Percentiles rank a stretch among this genome's conserved stretches.
These are phyloP conservation scores for Pagetopsis macropterus DNA, from an alignment of 2,797 vertebrate species.

Conservation along the genomic window DNA sequence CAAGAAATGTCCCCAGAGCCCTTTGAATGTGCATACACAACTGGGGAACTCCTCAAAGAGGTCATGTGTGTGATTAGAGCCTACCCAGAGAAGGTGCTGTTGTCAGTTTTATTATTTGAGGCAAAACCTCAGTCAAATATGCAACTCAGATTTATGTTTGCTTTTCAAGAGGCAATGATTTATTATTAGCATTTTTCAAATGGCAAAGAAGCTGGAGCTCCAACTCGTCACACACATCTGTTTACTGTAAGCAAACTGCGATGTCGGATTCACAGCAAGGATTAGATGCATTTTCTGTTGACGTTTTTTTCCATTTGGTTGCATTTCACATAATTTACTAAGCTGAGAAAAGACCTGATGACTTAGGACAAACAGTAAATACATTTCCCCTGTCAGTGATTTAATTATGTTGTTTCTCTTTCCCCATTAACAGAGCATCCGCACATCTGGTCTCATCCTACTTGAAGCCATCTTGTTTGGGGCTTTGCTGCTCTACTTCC, in stretches of 20 bases:
- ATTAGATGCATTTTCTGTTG: constrained; percentile 1
- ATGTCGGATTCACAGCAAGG: neutral
- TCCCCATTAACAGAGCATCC: constrained; percentile 87
- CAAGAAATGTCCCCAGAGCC: constrained; percentile 62
- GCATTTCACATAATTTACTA: neutral
- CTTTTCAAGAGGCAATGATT: constrained; percentile 19
- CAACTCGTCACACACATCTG: neutral
- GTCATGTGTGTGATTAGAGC: constrained; percentile 58
- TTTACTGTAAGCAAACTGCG: neutral
- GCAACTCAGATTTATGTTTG: constrained; percentile 16
- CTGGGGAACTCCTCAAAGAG: constrained; percentile 22
- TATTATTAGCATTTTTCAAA: constrained; percentile 20
- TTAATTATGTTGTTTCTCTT: constrained; percentile 20
- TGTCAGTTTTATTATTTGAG: constrained; percentile 9
- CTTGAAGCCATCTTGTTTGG: constrained; percentile 94
- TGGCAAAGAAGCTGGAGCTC: neutral
- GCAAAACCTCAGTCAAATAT: constrained; percentile 4
- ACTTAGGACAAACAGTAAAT: constrained; percentile 1
- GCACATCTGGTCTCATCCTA: constrained; percentile 93
- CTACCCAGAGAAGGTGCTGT: constrained; percentile 38
- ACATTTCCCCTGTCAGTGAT: constrained; percentile 9
- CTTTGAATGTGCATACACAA: constrained; percentile 59
- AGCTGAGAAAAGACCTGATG: constrained; percentile 2
- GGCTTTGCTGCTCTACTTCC: constrained; percentile 93
- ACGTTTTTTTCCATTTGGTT: neutral